Evolutionary conservation across 2,113 vertebrate genomes (phyloP), one percentile per base, ranked within the genome.

Genomic region (Urocolius indicus): DNA sequence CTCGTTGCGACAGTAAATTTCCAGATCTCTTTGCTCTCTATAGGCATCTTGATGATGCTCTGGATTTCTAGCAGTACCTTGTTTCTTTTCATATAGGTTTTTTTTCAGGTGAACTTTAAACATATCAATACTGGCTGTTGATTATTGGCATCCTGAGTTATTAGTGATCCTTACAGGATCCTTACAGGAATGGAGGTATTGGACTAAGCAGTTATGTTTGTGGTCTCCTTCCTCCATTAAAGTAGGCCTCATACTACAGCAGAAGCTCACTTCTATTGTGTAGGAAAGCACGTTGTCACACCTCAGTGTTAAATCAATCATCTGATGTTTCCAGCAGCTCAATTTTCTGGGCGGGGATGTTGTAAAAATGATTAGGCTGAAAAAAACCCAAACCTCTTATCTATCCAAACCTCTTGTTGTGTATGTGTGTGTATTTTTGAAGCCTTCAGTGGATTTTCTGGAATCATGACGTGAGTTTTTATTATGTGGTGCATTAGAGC

Each of bases 381-480:
- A 84, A 94, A 91, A 86, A 5, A 1, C 15, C 18, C 16, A 71
- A 85, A 20, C 13, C 6, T 58, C 13, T 67, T 59, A 59, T 92
- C 30, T 77, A 32, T 26, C 11, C 14, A 85, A 51, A n/a, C 13
- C 7, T 45, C 0, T 52, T 66, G 8, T 16, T 21, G 34, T 3
- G 6, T 3, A 5, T 48, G 20, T 66, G 6, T 63, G 46, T 85
- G 9, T 62, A 24, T 86, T 93, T 88, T 93, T 84, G 30, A 88
- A 90, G 30, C 27, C 52, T 61, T 54, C 23, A 58, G 65, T 89
- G 66, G 80, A 73, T 95, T 94, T 93, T 95, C 73, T 90, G 85
- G 69, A 78, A 88, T 84, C 72, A 75, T 68, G 57, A 57, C 61
- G 78, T 36, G 69, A 75, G 80, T 72, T 82, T 94, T 94, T 89